Conservation (phyloP, 1,140 invertebrate genomes). For the Drosophila lacteicornis region DNA sequence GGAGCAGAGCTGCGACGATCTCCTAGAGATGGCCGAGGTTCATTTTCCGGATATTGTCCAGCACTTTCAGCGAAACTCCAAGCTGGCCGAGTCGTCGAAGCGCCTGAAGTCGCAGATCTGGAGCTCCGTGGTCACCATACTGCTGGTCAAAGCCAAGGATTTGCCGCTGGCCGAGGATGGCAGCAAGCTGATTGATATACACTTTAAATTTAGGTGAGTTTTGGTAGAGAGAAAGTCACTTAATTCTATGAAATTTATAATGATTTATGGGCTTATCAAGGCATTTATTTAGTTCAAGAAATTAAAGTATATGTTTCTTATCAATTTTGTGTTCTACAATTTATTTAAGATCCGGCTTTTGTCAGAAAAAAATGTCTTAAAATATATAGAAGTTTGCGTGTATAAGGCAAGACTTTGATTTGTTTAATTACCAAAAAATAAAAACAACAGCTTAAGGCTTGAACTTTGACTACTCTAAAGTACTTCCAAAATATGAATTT, state of each 20-base stretch:
- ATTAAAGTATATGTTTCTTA: not conserved
- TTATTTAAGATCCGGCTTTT: not conserved
- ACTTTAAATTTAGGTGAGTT: slow-evolving; percentile 96
- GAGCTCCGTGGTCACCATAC: slow-evolving; percentile 97
- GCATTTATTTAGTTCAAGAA: not conserved
- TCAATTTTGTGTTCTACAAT: not conserved
- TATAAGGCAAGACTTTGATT: too few relatives aligned
- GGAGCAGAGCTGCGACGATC: slow-evolving; percentile 64
- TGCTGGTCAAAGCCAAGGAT: slow-evolving; percentile 97
- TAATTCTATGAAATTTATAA: too few relatives aligned
- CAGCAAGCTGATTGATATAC: slow-evolving; percentile 94
- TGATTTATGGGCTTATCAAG: too few relatives aligned
- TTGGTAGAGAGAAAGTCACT: not conserved
- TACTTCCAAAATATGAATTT: too few relatives aligned
- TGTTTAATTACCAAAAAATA: too few relatives aligned
- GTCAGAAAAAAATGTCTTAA: too few relatives aligned
- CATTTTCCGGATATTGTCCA: slow-evolving; percentile 82
- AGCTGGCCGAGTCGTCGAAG: slow-evolving; percentile 91
- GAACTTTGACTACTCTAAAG: too few relatives aligned
- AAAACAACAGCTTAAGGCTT: too few relatives aligned
- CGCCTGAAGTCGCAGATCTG: slow-evolving; percentile 96
- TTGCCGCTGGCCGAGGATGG: slow-evolving; percentile 95
- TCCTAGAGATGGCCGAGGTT: slow-evolving; percentile 60
- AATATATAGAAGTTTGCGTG: too few relatives aligned
- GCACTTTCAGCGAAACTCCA: slow-evolving; percentile 92